Conservation (phyloP, 2,797 vertebrate species). For the Mormyrops attenuatus region DNA sequence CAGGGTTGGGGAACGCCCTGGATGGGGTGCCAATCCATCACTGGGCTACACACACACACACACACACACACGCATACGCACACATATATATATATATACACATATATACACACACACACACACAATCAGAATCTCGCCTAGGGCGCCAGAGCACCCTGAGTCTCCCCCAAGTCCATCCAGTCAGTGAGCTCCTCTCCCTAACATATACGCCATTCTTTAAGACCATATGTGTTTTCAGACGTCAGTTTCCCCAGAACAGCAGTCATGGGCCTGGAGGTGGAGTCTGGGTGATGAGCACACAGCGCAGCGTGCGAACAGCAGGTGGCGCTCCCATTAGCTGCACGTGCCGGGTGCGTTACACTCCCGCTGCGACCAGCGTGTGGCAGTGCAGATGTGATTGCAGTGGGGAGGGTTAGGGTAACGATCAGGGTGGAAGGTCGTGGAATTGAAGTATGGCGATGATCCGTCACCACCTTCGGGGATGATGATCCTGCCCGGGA, state of each 20-base stretch:
- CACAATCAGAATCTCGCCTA: neutral
- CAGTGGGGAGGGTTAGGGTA: neutral
- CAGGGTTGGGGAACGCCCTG: neutral
- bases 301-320: neutral
- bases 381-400: neutral
- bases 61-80: neutral
- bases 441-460: neutral
- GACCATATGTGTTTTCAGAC: neutral
- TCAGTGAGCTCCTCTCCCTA: neutral
- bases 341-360: neutral
- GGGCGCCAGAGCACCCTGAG: neutral
- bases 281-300: neutral
- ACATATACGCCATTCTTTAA: neutral
- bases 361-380: neutral
- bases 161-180: neutral
- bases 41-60: neutral
- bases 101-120: neutral
- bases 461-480: neutral
- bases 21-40: neutral
- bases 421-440: neutral
- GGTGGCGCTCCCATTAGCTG: neutral
- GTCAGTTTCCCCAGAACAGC: neutral
- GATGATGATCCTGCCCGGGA: neutral
- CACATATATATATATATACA: neutral
- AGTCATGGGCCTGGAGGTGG: neutral